Percentiles rank a stretch among this genome's conserved stretches.
phyloP scores from a whole-genome alignment of 2,888 invertebrate species.

The Hybos culiciformis region DNA sequence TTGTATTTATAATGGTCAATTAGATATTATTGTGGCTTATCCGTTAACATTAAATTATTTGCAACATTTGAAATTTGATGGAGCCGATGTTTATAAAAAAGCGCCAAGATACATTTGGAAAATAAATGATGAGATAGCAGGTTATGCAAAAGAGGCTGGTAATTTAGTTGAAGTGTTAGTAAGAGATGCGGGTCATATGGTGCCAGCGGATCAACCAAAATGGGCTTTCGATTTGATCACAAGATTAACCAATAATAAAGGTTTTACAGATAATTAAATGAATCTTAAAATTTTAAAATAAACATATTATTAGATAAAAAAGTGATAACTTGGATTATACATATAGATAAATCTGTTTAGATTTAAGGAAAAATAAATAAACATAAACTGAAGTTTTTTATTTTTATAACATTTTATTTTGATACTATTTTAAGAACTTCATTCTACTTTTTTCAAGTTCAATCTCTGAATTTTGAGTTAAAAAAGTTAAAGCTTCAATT shows the following conservation, averaged over 20 bases:
- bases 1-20: slow-evolving; percentile 36
- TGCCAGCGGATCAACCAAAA: slow-evolving; percentile 51
- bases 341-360: too few species aligned
- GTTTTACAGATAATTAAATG: too few species aligned
- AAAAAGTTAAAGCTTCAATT: too few species aligned
- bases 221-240: slow-evolving; percentile 62
- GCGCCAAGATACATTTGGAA: slow-evolving; percentile 36
- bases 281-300: too few species aligned
- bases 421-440: too few species aligned
- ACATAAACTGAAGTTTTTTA: too few species aligned
- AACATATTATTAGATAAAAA: too few species aligned
- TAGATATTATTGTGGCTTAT: slow-evolving; percentile 52
- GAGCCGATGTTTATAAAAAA: slow-evolving; percentile 37
- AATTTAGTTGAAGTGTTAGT: slow-evolving; percentile 47
- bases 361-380: too few species aligned
- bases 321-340: too few species aligned
- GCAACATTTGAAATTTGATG: slow-evolving; percentile 36
- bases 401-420: too few species aligned
- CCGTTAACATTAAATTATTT: slow-evolving; percentile 45
- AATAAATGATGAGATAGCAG: slow-evolving; percentile 39
- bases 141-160: slow-evolving; percentile 42
- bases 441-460: too few species aligned
- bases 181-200: slow-evolving; percentile 53
- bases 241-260: slow-evolving; percentile 46
- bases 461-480: too few species aligned